These are phyloP conservation scores for Eupithecia subfuscata DNA, from an alignment of 2,888 invertebrate genomes.

Conservation along the genomic window DNA sequence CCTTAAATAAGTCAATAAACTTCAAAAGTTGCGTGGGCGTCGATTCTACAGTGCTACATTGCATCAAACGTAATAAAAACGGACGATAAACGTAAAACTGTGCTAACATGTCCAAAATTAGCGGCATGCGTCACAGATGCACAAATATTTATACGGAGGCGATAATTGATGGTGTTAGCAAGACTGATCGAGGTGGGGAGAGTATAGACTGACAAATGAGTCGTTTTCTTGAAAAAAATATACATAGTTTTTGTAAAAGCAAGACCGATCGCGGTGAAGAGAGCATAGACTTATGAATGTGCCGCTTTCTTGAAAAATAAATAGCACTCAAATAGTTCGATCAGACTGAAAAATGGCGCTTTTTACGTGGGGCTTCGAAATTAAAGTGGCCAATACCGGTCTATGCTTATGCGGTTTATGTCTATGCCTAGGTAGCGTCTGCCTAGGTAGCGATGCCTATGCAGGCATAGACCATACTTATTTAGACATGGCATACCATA, in stretches of 20 bases:
- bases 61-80: conserved; percentile 17
- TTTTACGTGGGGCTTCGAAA: neutral
- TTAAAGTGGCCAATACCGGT: too few relatives aligned
- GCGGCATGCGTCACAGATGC: conserved; percentile 46
- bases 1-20: conserved; percentile 5
- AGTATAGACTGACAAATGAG: neutral
- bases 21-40: conserved; percentile 6
- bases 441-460: too few relatives aligned
- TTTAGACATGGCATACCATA: neutral
- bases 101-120: conserved; percentile 54
- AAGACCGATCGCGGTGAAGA: neutral
- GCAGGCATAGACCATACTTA: too few relatives aligned
- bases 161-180: conserved; percentile 50
- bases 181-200: neutral
- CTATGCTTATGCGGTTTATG: too few relatives aligned
- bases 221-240: neutral
- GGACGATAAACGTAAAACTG: conserved; percentile 39
- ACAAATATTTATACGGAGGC: conserved; percentile 47
- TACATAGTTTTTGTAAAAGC: conserved; percentile 2
- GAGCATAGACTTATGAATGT: neutral
- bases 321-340: neutral
- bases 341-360: neutral
- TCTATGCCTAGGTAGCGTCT: too few relatives aligned
- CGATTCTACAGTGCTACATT: neutral
- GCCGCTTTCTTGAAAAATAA: neutral